A percentile compares a stretch with the other conserved stretches of the same genome.
Conservation (phyloP, 2,888 invertebrate species). For the Podotricha telesiphe region DNA sequence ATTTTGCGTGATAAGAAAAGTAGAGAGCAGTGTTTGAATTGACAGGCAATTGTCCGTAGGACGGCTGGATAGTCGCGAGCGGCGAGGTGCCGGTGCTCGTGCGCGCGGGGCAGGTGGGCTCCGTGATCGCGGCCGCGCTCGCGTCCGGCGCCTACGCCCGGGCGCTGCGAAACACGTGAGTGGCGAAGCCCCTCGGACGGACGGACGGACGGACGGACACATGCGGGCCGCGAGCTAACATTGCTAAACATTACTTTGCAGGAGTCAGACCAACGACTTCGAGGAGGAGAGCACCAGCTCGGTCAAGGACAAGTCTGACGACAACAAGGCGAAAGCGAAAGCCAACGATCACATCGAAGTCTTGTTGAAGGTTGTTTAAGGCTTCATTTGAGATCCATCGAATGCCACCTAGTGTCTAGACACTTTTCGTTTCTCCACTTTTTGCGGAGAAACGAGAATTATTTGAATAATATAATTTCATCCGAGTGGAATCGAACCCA, state of each 20-base stretch:
- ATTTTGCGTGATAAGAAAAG: too few relatives aligned
- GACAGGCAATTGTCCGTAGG: constrained; percentile 49
- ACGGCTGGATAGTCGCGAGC: constrained; percentile 69
- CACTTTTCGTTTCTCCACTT: too few relatives aligned
- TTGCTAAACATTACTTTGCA: constrained; percentile 41
- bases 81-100: constrained; percentile 75
- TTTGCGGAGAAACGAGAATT: too few relatives aligned
- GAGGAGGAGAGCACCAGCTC: constrained; percentile 58
- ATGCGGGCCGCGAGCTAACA: too few relatives aligned
- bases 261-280: constrained; percentile 60
- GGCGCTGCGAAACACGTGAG: too few relatives aligned
- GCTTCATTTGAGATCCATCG: too few relatives aligned
- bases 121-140: constrained; percentile 76
- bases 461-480: too few relatives aligned
- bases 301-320: constrained; percentile 65
- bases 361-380: constrained; percentile 63
- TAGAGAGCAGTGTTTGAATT: too few relatives aligned
- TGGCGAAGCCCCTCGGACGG: too few relatives aligned
- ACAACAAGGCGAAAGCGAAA: constrained; percentile 62
- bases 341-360: constrained; percentile 77
- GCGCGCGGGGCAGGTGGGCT: constrained; percentile 74
- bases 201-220: too few relatives aligned
- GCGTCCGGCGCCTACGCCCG: constrained; percentile 72
- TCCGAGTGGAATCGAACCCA: too few relatives aligned
- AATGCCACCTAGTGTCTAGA: too few relatives aligned